Conservation (phyloP, 2,888 invertebrate genomes). For the Nemurella pictetii region DNA sequence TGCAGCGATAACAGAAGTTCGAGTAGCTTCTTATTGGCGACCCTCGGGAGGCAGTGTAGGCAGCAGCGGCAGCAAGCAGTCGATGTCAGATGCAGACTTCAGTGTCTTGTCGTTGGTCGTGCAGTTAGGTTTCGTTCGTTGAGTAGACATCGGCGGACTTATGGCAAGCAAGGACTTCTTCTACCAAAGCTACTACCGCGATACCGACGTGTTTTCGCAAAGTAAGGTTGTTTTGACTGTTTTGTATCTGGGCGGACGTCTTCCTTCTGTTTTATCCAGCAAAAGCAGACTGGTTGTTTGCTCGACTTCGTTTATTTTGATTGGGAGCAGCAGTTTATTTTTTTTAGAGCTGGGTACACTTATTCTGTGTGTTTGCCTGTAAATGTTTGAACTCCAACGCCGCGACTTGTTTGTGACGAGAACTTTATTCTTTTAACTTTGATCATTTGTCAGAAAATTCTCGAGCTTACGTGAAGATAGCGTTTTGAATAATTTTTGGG, state of each 20-base stretch:
- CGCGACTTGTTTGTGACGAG: too few species aligned
- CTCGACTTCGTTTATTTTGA: not conserved
- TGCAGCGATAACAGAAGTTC: not conserved
- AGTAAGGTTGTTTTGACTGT: not conserved
- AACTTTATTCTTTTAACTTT: too few species aligned
- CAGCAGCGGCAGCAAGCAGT: not conserved
- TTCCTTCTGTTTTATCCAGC: too few species aligned
- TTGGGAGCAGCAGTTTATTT: not conserved
- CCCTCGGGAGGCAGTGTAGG: not conserved
- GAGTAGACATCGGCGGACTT: too few species aligned
- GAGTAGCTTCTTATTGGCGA: not conserved
- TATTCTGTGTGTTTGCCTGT: too few species aligned
- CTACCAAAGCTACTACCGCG: not conserved
- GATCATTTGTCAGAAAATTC: too few species aligned
- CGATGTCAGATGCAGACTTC: too few species aligned
- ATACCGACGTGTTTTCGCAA: not conserved
- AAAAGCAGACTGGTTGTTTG: not conserved
- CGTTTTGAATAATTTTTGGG: too few species aligned
- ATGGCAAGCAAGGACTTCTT: too few species aligned
- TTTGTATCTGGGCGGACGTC: not conserved
- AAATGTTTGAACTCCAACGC: too few species aligned
- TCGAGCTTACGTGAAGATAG: too few species aligned
- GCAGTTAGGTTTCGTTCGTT: not conserved
- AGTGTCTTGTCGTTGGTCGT: not conserved
- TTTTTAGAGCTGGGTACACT: too few species aligned